Conservation (phyloP, 1,140 invertebrate genomes). For the Drosophila kepulauana region DNA sequence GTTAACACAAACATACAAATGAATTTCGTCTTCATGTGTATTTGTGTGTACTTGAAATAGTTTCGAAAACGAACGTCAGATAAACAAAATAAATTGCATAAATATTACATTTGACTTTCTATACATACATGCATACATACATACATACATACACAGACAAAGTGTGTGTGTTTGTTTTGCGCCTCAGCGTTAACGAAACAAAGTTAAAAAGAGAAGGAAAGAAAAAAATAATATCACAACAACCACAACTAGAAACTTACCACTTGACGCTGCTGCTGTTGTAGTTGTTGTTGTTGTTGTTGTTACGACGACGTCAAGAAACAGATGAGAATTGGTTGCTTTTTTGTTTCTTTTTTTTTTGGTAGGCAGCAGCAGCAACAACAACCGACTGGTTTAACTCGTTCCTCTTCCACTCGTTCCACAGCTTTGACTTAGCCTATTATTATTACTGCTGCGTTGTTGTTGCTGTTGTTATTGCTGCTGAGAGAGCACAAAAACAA, state of each 20-base stretch:
- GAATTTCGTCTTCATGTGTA: not conserved
- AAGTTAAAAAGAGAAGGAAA: slow-evolving; percentile 17
- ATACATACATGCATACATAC: slow-evolving; percentile 3
- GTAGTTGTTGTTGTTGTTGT: slow-evolving; percentile 45
- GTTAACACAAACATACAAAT: not conserved
- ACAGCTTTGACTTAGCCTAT: slow-evolving; percentile 14
- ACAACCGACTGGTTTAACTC: slow-evolving; percentile 34
- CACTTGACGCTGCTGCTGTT: slow-evolving; percentile 49
- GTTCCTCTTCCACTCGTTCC: slow-evolving; percentile 46
- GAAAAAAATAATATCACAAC: slow-evolving; percentile 23
- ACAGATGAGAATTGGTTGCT: slow-evolving; percentile 46
- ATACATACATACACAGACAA: not conserved
- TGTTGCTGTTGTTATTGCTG: slow-evolving; percentile 36
- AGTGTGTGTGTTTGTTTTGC: slow-evolving; percentile 24
- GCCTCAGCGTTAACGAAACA: slow-evolving; percentile 17
- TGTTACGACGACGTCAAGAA: slow-evolving; percentile 51
- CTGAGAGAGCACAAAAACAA: slow-evolving; percentile 55
- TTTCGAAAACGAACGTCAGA: slow-evolving; percentile 41
- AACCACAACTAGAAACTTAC: slow-evolving; percentile 49
- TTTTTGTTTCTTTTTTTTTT: too few relatives aligned
- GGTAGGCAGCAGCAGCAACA: slow-evolving; percentile 40
- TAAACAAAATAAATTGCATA: slow-evolving; percentile 56
- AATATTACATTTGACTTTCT: slow-evolving; percentile 40
- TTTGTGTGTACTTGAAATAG: slow-evolving; percentile 48
- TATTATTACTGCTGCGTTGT: slow-evolving; percentile 27